A percentile compares a stretch with the other conserved stretches of the same genome.
Conservation (phyloP, 2,113 vertebrate species). For the Zeus faber region DNA sequence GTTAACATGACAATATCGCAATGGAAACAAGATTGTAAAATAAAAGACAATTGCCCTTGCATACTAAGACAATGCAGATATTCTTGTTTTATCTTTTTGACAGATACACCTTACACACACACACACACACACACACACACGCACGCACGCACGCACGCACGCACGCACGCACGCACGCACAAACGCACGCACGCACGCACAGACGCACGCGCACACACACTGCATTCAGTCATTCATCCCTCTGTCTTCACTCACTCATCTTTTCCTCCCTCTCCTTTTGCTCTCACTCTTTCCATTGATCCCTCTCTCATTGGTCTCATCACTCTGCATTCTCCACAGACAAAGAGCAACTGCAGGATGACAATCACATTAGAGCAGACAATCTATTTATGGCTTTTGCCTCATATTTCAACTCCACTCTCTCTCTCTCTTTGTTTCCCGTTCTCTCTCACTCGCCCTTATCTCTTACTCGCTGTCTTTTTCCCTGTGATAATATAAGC, state of each 20-base stretch:
- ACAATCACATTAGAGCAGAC: slow-evolving; percentile 72
- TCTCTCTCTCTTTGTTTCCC: slow-evolving; percentile 15
- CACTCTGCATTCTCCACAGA: slow-evolving; percentile 66
- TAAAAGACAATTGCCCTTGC: no score
- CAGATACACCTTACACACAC: no score
- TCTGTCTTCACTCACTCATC: slow-evolving; percentile 14
- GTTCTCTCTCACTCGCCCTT: background rate
- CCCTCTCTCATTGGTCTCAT: slow-evolving; percentile 61
- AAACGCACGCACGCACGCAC: no score
- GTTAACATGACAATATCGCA: no score
- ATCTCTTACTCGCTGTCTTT: slow-evolving; percentile 10
- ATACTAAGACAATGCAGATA: no score
- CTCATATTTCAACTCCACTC: slow-evolving; percentile 68
- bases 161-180: no score
- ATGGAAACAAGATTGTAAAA: no score
- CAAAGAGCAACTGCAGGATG: slow-evolving; percentile 70
- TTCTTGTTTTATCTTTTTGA: no score
- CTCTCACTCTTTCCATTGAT: slow-evolving; percentile 50
- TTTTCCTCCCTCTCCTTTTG: background rate
- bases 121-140: no score
- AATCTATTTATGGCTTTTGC: slow-evolving; percentile 74
- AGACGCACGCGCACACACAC: no score
- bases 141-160: no score
- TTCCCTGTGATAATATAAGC: slow-evolving; percentile 62
- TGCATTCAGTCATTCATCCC: slow-evolving; percentile 44